These are phyloP conservation scores for Pristionchus arcanus DNA, from an alignment of 2,888 invertebrate genomes.

Conservation along the genomic window DNA sequence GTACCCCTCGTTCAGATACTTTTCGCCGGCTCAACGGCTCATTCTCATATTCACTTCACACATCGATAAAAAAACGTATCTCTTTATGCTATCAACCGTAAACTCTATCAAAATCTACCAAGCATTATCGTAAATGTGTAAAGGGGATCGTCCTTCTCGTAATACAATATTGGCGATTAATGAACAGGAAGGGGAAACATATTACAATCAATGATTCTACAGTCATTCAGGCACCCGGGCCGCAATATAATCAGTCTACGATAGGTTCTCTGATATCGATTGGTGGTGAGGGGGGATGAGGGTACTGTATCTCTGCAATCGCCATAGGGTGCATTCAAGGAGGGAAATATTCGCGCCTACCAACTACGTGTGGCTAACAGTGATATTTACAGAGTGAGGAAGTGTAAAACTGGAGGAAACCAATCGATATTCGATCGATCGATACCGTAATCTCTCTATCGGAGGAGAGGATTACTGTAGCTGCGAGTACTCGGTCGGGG, in stretches of 20 bases:
- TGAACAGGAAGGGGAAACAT: background rate
- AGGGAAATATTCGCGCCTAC: constrained; percentile 29
- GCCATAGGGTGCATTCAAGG: background rate
- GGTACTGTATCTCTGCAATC: background rate
- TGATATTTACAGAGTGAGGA: constrained; percentile 26
- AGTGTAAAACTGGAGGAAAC: too few relatives aligned
- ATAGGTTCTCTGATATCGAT: constrained; percentile 9
- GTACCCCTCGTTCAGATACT: background rate
- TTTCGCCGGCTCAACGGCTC: constrained; percentile 21
- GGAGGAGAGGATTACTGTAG: constrained; percentile 83
- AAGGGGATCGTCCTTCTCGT: background rate
- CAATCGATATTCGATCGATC: constrained; percentile 20
- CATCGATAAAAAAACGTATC: background rate
- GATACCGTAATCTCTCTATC: constrained; percentile 26
- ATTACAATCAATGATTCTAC: constrained; percentile 20
- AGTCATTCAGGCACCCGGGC: constrained; percentile 30
- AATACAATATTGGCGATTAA: constrained; percentile 33
- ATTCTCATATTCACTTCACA: background rate
- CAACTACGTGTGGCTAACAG: constrained; percentile 21
- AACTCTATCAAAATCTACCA: constrained; percentile 33
- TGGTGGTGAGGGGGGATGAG: background rate
- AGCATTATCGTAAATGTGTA: constrained; percentile 44
- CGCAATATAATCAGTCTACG: constrained; percentile 4
- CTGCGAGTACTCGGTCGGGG: constrained; percentile 95
- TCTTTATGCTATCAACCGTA: constrained; percentile 35